These are phyloP conservation scores for Oasisia sp. DNA, from an alignment of 2,888 invertebrate genomes.

Conservation along the genomic window DNA sequence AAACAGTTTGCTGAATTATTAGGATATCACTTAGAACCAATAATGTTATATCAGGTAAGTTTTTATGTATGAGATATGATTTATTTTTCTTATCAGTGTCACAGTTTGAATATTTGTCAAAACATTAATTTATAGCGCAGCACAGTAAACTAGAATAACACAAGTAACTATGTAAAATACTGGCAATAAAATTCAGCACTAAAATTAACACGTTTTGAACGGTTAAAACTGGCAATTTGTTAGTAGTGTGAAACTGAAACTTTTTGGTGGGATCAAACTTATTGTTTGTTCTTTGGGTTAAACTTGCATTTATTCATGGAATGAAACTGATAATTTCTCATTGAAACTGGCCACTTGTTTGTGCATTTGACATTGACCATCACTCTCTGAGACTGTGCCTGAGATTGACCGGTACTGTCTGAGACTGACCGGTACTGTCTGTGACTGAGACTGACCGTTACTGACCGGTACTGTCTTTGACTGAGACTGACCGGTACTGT, in stretches of 20 bases:
- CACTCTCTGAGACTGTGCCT: neutral
- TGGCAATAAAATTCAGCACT: no score
- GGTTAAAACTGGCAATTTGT: neutral
- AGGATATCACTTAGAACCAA: constrained; percentile 84
- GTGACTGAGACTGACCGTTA: neutral
- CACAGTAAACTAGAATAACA: no score
- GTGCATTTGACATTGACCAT: neutral
- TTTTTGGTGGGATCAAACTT: neutral
- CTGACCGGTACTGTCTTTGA: neutral
- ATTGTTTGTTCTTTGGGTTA: neutral
- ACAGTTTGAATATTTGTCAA: neutral
- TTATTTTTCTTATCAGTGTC: neutral
- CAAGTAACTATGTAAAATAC: no score
- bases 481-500: no score
- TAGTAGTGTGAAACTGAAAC: neutral
- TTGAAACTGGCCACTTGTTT: neutral
- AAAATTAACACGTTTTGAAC: neutral
- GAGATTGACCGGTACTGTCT: no score
- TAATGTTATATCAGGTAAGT: constrained; percentile 84
- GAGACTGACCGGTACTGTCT: no score
- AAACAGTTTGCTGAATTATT: constrained; percentile 80
- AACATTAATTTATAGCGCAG: neutral
- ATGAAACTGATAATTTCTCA: neutral
- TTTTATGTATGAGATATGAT: neutral
- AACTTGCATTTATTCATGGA: neutral